Base-by-base conservation (phyloP, 2,888 invertebrate species). In the Epistrophe grossulariae region DNA sequence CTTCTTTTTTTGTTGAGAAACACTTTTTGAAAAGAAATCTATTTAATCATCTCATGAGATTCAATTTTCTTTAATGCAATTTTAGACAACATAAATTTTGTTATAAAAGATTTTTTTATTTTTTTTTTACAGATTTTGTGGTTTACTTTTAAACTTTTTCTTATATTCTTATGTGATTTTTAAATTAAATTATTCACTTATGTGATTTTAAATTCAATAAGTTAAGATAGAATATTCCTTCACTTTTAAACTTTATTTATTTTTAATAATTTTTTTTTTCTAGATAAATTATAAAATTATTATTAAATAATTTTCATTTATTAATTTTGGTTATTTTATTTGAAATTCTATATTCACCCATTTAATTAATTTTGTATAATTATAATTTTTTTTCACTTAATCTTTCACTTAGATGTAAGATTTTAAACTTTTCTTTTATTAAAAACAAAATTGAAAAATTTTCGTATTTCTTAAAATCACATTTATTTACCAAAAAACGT, bases 11-110 rank as follows among this genome's bases (percentile, higher is more conserved):
- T 35, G 48, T 0, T 24, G 0, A 1, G 2, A 66, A 10, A 28
- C 48, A 17, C 35, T 68, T 66, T 31, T 48, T 35, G 6, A 35
- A 17, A 50, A 35, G 5, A 50, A 48, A 48, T 7, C 17, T 43
- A 62, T 19, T 43, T 28, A 17, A 64, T 64, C n/a, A 45, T 28
- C 17, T 43, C 11, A 62, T 19, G 40, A 19, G 13, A 62, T 43
- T 62, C 8, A 24, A 9, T 62, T 62, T 24, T 19, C 24, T 19
- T 15, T 13, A 52, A 55, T 28, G 28, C 28, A 55, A 55, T 55
- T 55, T 28, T 15, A 28, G 52, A 52, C 28, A 24, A 52, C 2
- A 35, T 8, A 35, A 7, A 35, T 35, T 52, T 52, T 8, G 0
- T 0, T 24, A 24, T 28, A 52, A 13, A 13, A 11, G 19, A 19